A percentile compares a stretch with the other conserved stretches of the same genome.
phyloP scores from a whole-genome alignment of 2,888 invertebrate species.

The Stenotaenia linearis region DNA sequence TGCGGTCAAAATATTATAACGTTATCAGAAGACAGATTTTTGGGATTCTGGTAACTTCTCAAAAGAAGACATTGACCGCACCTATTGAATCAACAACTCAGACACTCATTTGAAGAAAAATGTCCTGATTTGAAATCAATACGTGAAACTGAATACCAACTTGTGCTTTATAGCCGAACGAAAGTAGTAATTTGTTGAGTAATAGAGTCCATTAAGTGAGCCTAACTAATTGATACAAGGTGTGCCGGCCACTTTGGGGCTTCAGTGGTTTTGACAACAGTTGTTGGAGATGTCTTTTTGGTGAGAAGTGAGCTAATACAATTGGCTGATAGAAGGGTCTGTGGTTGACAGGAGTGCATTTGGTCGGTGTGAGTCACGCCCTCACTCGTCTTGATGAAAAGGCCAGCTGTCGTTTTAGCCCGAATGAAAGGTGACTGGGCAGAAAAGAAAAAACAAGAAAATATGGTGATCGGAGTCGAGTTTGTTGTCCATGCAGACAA shows the following conservation, averaged over 20 bases:
- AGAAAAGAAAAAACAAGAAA: not conserved
- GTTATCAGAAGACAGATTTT: too few relatives aligned
- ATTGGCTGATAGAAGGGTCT: not conserved
- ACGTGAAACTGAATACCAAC: not conserved
- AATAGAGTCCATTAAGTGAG: not conserved
- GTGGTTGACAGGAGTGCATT: not conserved
- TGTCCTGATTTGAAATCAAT: too few relatives aligned
- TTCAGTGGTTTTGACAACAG: conserved; percentile 4
- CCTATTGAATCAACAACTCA: too few relatives aligned
- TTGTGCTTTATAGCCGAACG: not conserved
- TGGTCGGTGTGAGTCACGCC: not conserved
- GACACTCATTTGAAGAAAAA: too few relatives aligned
- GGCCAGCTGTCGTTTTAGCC: not conserved
- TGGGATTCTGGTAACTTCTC: too few relatives aligned
- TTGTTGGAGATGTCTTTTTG: conserved; percentile 4
- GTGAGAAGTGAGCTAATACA: conserved; percentile 4
- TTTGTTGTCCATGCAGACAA: not conserved
- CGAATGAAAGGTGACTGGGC: not conserved
- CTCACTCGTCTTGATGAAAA: not conserved
- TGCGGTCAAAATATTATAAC: too few relatives aligned
- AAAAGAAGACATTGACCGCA: too few relatives aligned
- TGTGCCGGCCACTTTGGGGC: not conserved
- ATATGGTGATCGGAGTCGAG: not conserved
- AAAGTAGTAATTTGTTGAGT: not conserved
- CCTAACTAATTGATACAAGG: not conserved